Conservation (phyloP, 2,888 invertebrate species). For the Polymixis lichenea region DNA sequence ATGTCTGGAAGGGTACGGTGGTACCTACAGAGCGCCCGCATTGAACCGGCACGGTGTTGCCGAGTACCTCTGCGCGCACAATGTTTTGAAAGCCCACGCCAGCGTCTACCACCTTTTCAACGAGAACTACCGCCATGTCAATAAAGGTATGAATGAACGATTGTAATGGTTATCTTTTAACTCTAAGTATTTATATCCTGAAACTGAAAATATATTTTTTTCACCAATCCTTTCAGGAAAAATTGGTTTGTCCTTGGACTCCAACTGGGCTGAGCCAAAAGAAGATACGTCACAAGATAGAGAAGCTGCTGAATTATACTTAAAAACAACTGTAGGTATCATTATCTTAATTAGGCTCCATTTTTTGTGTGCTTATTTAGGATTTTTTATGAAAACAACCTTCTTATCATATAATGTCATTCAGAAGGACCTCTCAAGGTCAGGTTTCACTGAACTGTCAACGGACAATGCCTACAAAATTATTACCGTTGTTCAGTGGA, state of each 20-base stretch:
- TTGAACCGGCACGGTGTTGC: slow-evolving; percentile 91
- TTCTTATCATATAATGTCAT: slow-evolving; percentile 5
- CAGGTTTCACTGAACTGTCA: slow-evolving; percentile 9
- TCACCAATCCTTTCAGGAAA: slow-evolving; percentile 84
- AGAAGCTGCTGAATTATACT: slow-evolving; percentile 91
- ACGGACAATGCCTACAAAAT: slow-evolving; percentile 3
- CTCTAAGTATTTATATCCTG: background rate
- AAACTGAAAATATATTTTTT: background rate
- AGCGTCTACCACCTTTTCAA: slow-evolving; percentile 92
- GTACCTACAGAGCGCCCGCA: slow-evolving; percentile 91
- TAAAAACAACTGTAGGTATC: slow-evolving; percentile 90
- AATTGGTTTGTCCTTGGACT: slow-evolving; percentile 91
- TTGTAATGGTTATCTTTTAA: too few relatives aligned
- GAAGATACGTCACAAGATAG: slow-evolving; percentile 88
- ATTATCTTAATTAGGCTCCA: background rate
- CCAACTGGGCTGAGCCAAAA: slow-evolving; percentile 91
- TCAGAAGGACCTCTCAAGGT: slow-evolving; percentile 34
- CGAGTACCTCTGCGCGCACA: slow-evolving; percentile 93
- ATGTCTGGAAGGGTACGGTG: slow-evolving; percentile 90
- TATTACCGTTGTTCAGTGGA: background rate
- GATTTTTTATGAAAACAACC: slow-evolving; percentile 3
- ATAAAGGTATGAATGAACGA: slow-evolving; percentile 84
- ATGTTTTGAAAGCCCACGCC: slow-evolving; percentile 93
- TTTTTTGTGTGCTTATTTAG: slow-evolving; percentile 18
- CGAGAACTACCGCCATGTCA: slow-evolving; percentile 88